Evolutionary conservation across 2,888 invertebrate species (phyloP), one percentile per base, ranked within the genome.

Genomic region (Meliscaeva auricollis): DNA sequence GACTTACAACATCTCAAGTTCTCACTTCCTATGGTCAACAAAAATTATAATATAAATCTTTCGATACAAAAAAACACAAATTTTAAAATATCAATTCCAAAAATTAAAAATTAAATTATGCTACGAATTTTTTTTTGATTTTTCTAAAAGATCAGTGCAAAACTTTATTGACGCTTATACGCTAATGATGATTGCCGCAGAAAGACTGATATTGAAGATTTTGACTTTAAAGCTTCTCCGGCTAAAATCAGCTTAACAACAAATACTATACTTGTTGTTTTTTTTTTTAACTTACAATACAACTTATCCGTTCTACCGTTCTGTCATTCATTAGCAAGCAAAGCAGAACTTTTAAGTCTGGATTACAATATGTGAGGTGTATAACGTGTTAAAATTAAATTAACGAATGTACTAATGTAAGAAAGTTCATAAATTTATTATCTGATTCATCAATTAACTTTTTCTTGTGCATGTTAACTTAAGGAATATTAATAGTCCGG

Each of bases 1-100:
- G 50, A 80, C 80, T 85, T 64, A 85, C 85, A 81, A 56, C 85
- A 85, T 85, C 30, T 68, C 46, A 58, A 22, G n/a, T n/a, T 22
- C n/a, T 32, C 54, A n/a, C 41, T 32, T 62, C n/a, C n/a, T 38
- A 32, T 64, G n/a, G 26, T 2, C 20, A 52, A 22, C 20, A 75
- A 58, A 7, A n/a, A n/a, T n/a, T 30, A 48, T 11, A 7, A 22
- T 38, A 35, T 15, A 26, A 26, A 46, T 46, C n/a, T n/a, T 30
- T 15, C 5, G 11, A 38, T 13, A 46, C 3, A 46, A 8, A 46
- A 26, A 26, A 15, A 8, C 4, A n/a, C 15, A 44, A 26, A 58
- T 5, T 30, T 6, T n/a, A 1, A 52, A 26, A 26, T 7, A 26
- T 6, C n/a, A n/a, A n/a, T n/a, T n/a, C n/a, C n/a, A n/a, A n/a